Evolutionary conservation across 2,113 vertebrate genomes (phyloP).

Genomic region (Eurypyga helias): DNA sequence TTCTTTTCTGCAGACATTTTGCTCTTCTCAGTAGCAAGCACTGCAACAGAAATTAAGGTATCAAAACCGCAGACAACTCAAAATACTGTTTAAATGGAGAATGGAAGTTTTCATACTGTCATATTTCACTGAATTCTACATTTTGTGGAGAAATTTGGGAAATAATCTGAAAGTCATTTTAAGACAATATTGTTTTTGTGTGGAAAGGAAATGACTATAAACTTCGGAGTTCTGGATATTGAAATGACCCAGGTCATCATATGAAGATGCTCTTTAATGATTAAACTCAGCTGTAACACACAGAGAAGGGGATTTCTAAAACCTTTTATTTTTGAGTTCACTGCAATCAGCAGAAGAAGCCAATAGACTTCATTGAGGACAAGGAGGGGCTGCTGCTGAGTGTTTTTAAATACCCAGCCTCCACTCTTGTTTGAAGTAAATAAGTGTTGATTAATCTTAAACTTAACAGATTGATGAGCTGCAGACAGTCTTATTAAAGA

Average conservation of each 20-base stretch:
- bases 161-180: background rate
- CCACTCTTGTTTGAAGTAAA: slow-evolving; percentile 2
- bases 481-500: background rate
- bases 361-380: background rate
- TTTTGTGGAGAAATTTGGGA: background rate
- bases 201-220: background rate
- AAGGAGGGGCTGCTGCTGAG: background rate
- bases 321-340: background rate
- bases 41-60: background rate
- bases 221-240: background rate
- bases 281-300: background rate
- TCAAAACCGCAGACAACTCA: background rate
- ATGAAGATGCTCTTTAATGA: background rate
- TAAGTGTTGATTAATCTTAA: slow-evolving; percentile 19
- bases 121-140: background rate
- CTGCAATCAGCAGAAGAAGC: background rate
- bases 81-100: background rate
- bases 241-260: background rate
- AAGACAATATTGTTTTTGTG: background rate
- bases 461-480: background rate
- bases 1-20: background rate
- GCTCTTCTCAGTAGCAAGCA: background rate
- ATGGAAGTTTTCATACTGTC: background rate
- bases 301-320: background rate
- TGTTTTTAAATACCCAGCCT: background rate